These are phyloP conservation scores for Palaemon carinicauda DNA, from an alignment of 1,140 invertebrate species.

Conservation along the genomic window DNA sequence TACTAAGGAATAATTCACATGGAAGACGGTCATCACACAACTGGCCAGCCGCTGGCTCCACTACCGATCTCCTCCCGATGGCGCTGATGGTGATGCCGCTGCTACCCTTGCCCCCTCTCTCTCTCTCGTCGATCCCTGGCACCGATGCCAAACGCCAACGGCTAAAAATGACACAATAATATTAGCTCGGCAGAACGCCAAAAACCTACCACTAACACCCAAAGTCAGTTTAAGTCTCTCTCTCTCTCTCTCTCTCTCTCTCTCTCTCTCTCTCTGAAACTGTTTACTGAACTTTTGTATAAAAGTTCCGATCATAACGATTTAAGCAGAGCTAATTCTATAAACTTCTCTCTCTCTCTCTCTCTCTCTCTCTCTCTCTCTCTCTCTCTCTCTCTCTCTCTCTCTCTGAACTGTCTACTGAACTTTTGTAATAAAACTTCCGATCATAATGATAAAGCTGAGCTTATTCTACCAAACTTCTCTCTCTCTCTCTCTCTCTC, in stretches of 20 bases:
- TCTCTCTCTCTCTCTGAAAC: background rate
- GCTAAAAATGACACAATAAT: conserved; percentile 60
- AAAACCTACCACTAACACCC: conserved; percentile 18
- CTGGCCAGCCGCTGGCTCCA: conserved; percentile 65
- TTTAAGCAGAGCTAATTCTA: no score
- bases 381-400: no score
- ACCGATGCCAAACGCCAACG: conserved; percentile 57
- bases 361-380: no score
- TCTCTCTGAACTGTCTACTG: no score
- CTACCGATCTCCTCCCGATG: conserved; percentile 61
- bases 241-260: background rate
- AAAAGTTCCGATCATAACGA: no score
- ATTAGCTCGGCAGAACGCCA: conserved; percentile 54
- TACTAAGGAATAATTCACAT: conserved; percentile 67
- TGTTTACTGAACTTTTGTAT: no score
- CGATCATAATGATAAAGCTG: no score
- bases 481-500: no score
- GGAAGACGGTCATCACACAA: conserved; percentile 68
- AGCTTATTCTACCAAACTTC: no score
- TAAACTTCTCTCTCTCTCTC: no score
- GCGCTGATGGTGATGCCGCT: conserved; percentile 34
- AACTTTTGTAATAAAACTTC: no score
- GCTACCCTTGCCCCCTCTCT: background rate
- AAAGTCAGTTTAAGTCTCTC: background rate
- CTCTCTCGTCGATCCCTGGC: conserved; percentile 18